Percentiles rank a stretch among this genome's conserved stretches.
phyloP scores from a whole-genome alignment of 2,888 invertebrate species.

The Autographa pulchrina region DNA sequence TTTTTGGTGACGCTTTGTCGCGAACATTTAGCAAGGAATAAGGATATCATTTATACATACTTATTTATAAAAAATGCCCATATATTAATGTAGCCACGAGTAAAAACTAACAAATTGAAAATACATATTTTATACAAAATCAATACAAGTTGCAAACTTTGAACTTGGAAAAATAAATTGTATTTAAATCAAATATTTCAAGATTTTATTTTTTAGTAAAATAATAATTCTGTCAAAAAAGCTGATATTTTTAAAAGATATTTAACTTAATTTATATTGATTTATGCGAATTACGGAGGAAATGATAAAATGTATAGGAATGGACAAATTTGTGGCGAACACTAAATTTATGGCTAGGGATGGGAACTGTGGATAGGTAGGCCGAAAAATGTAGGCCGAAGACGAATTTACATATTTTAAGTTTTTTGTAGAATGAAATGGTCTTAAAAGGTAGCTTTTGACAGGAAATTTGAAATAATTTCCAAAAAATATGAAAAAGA shows the following conservation, averaged over 20 bases:
- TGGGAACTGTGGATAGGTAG: conserved; percentile 2
- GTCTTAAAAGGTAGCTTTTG: no score
- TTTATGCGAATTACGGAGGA: conserved; percentile 51
- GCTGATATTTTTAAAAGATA: neutral
- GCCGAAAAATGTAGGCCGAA: conserved; percentile 7
- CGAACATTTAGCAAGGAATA: no score
- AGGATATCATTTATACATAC: no score
- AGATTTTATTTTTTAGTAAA: neutral
- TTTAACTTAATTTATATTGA: conserved; percentile 45
- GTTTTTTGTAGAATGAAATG: neutral
- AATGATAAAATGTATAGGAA: conserved; percentile 53
- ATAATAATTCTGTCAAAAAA: neutral
- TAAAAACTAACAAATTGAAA: neutral
- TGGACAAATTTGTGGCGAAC: conserved; percentile 45
- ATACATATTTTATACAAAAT: neutral
- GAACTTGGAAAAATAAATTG: neutral
- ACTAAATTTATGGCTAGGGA: conserved; percentile 47
- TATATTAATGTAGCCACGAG: no score
- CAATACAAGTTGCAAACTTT: neutral
- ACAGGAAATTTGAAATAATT: no score
- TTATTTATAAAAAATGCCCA: no score
- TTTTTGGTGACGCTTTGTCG: no score
- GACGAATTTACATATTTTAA: neutral
- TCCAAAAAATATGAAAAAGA: no score
- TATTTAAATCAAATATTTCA: neutral